phyloP scores from a whole-genome alignment of 1,140 invertebrate genomes.

The Sesamia nonagrioides region DNA sequence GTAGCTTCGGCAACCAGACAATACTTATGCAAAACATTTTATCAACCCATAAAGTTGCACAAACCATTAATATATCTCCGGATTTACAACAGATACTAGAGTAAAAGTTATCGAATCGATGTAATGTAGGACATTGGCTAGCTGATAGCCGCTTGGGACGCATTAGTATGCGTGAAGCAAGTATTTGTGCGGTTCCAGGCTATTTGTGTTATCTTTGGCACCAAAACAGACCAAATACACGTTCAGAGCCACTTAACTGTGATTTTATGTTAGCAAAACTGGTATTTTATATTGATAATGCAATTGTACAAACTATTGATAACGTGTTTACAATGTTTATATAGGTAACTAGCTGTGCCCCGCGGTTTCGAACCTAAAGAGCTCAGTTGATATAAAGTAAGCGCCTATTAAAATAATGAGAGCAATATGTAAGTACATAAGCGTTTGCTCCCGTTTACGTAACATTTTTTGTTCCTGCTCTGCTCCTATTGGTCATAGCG shows the following conservation, averaged over 20 bases:
- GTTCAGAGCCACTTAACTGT: conserved; percentile 28
- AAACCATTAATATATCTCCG: conserved; percentile 12
- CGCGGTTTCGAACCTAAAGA: no score
- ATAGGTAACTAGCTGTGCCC: neutral
- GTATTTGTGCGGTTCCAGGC: conserved; percentile 37
- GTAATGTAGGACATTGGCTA: conserved; percentile 23
- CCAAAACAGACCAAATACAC: conserved; percentile 23
- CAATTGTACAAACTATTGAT: neutral
- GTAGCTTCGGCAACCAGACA: neutral
- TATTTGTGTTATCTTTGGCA: conserved; percentile 42
- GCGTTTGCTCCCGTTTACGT: no score
- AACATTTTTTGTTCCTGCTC: no score
- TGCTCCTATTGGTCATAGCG: no score
- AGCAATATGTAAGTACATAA: no score
- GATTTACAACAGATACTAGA: conserved; percentile 26
- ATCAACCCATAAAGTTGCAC: conserved; percentile 4
- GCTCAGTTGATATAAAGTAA: no score
- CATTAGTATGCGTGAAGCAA: conserved; percentile 46
- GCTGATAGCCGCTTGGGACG: conserved; percentile 17
- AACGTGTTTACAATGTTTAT: neutral
- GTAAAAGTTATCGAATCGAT: conserved; percentile 38
- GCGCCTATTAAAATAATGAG: no score
- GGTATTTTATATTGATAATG: conserved; percentile 17
- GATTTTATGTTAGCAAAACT: conserved; percentile 25
- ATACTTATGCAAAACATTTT: conserved; percentile 22